These are phyloP conservation scores for Apogon hyalosoma DNA, from an alignment of 2,797 vertebrate species.

Conservation along the genomic window DNA sequence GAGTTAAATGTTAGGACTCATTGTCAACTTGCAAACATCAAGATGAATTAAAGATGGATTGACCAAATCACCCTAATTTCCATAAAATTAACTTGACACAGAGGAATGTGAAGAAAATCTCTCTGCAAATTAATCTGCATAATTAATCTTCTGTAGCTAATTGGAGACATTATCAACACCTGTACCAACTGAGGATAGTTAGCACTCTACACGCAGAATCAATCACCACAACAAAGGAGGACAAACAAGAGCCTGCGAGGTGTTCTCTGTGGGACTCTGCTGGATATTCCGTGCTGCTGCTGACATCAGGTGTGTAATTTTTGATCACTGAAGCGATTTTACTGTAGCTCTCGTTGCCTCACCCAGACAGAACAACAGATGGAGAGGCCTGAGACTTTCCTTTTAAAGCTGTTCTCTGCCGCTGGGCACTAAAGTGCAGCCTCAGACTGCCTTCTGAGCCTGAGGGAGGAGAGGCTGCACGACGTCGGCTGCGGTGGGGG, in stretches of 20 bases:
- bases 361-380: slow-evolving; percentile 67
- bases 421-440: slow-evolving; percentile 56
- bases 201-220: slow-evolving; percentile 45
- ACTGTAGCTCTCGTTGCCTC: slow-evolving; percentile 43
- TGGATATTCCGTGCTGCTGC: slow-evolving; percentile 37
- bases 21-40: slow-evolving; percentile 2
- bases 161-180: slow-evolving; percentile 53
- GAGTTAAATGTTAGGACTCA: background rate
- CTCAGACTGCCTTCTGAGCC: slow-evolving; percentile 54
- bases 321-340: slow-evolving; percentile 67
- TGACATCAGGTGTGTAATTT: slow-evolving; percentile 66
- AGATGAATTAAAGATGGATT: background rate
- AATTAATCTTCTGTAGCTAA: slow-evolving; percentile 66
- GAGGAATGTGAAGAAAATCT: slow-evolving; percentile 17
- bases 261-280: slow-evolving; percentile 36
- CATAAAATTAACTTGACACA: slow-evolving; percentile 38
- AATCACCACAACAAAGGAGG: slow-evolving; percentile 49
- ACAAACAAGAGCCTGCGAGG: slow-evolving; percentile 27
- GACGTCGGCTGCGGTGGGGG: slow-evolving; percentile 11
- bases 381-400: slow-evolving; percentile 61
- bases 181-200: slow-evolving; percentile 36
- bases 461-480: slow-evolving; percentile 32
- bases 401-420: slow-evolving; percentile 62
- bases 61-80: slow-evolving; percentile 31
- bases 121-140: slow-evolving; percentile 44